Percentiles rank a stretch among this genome's conserved stretches.
Evolutionary conservation across 1,140 invertebrate species (phyloP).

Genomic region (Ceratina australensis): DNA sequence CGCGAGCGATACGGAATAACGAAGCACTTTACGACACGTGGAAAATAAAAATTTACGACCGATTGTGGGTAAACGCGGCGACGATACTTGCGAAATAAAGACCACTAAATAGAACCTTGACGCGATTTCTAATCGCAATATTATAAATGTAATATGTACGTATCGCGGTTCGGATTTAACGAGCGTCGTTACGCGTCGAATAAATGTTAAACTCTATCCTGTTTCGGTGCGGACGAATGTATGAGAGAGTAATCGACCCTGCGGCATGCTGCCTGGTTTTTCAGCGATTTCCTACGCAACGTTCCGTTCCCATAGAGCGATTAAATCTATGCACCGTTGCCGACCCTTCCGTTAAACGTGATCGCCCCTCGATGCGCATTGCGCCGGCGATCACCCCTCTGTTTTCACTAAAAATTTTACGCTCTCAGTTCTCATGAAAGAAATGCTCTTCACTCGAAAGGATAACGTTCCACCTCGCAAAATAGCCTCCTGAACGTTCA

Average conservation of each 20-base stretch:
- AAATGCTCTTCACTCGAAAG: background rate
- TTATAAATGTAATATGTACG: background rate
- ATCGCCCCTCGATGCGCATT: constrained; percentile 46
- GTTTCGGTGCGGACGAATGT: background rate
- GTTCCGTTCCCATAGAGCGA: constrained; percentile 59
- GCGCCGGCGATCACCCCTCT: constrained; percentile 37
- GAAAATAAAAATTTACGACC: constrained; percentile 37
- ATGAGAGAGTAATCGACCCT: constrained; percentile 13
- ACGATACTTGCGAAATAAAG: background rate
- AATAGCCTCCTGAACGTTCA: background rate
- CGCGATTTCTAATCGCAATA: background rate
- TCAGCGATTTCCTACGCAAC: constrained; percentile 55
- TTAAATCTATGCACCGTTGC: constrained; percentile 63
- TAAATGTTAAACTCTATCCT: too few species aligned
- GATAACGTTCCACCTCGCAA: background rate
- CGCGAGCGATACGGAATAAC: background rate
- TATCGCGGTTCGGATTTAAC: background rate
- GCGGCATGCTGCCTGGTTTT: constrained; percentile 15
- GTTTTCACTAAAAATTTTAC: constrained; percentile 29
- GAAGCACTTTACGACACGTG: constrained; percentile 18
- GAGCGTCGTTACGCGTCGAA: background rate
- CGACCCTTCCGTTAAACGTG: constrained; percentile 47
- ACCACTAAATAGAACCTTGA: background rate
- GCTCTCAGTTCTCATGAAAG: background rate
- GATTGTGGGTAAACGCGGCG: background rate